A percentile compares a stretch with the other conserved stretches of the same genome.
Evolutionary conservation across 2,797 vertebrate genomes (phyloP).

Genomic region (Sebastiscus albofasciatus): DNA sequence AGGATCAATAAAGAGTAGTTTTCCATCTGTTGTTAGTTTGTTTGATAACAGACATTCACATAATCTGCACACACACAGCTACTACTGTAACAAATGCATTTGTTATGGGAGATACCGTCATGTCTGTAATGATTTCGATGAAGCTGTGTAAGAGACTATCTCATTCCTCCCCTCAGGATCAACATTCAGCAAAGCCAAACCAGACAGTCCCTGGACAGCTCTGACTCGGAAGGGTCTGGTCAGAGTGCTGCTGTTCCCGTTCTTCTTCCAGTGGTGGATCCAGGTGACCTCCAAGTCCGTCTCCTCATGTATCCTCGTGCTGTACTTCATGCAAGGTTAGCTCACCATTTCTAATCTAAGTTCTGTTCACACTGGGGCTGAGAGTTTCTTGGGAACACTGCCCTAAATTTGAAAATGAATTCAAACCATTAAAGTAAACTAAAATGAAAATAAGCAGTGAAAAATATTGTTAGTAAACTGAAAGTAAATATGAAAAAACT

Average conservation of each 20-base stretch:
- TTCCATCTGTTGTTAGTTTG: neutral
- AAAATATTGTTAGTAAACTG: too few relatives aligned
- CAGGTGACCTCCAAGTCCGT: constrained; percentile 94
- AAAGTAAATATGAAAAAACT: too few relatives aligned
- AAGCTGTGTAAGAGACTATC: neutral
- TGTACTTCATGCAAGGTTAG: constrained; percentile 95
- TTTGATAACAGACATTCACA: neutral
- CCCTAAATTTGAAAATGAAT: neutral
- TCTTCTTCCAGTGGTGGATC: constrained; percentile 98
- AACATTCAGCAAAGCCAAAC: constrained; percentile 98
- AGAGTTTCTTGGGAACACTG: neutral
- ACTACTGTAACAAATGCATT: neutral
- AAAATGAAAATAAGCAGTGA: too few relatives aligned
- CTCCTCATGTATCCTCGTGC: constrained; percentile 90
- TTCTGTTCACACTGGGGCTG: neutral
- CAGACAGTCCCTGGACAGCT: constrained; percentile 94
- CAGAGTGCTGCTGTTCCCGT: constrained; percentile 92
- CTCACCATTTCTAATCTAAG: neutral
- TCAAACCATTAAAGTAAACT: too few relatives aligned
- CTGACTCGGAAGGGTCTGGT: constrained; percentile 96
- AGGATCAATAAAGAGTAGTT: constrained; percentile 26
- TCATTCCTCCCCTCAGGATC: constrained; percentile 84
- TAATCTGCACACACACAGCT: neutral
- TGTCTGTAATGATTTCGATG: neutral
- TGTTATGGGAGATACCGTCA: too few relatives aligned